Percentiles rank a stretch among this genome's conserved stretches.
These are phyloP conservation scores for Orchesellides sinensis DNA, from an alignment of 2,888 invertebrate genomes.

Conservation along the genomic window DNA sequence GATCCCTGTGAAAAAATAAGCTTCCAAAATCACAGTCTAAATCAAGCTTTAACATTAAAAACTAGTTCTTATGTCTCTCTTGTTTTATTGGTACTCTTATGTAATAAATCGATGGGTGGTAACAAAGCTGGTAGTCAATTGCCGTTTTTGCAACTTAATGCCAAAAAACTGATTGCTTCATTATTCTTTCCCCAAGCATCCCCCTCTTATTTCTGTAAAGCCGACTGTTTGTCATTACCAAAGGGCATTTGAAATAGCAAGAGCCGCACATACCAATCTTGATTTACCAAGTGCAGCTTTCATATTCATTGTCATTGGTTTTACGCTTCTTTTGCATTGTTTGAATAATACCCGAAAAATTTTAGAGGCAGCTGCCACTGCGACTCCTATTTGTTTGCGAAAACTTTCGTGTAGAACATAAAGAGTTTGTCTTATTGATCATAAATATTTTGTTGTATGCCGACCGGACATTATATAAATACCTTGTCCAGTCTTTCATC, in stretches of 20 bases:
- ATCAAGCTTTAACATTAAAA: too few relatives aligned
- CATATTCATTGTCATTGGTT: not conserved
- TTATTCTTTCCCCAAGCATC: conserved; percentile 6
- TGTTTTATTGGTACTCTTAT: too few relatives aligned
- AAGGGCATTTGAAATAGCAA: not conserved
- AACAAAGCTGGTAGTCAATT: conserved; percentile 14
- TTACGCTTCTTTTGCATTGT: not conserved
- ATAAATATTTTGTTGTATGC: too few relatives aligned
- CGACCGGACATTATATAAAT: too few relatives aligned
- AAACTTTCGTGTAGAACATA: too few relatives aligned
- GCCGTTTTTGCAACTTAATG: conserved; percentile 12
- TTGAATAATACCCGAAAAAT: not conserved
- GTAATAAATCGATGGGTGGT: conserved; percentile 47
- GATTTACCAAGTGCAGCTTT: not conserved
- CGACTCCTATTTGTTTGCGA: too few relatives aligned
- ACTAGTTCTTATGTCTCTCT: too few relatives aligned
- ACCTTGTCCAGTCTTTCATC: too few relatives aligned
- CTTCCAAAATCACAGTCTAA: too few relatives aligned
- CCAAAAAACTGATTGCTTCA: conserved; percentile 44
- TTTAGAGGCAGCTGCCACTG: too few relatives aligned
- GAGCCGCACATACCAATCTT: not conserved
- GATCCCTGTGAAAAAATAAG: not conserved
- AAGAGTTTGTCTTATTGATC: too few relatives aligned
- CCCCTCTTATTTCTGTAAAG: not conserved
- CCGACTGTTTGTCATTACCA: not conserved